Percentiles rank a stretch among this genome's conserved stretches.
These are phyloP conservation scores for Drosophila sp. DNA, from an alignment of 1,140 invertebrate species.

Conservation along the genomic window DNA sequence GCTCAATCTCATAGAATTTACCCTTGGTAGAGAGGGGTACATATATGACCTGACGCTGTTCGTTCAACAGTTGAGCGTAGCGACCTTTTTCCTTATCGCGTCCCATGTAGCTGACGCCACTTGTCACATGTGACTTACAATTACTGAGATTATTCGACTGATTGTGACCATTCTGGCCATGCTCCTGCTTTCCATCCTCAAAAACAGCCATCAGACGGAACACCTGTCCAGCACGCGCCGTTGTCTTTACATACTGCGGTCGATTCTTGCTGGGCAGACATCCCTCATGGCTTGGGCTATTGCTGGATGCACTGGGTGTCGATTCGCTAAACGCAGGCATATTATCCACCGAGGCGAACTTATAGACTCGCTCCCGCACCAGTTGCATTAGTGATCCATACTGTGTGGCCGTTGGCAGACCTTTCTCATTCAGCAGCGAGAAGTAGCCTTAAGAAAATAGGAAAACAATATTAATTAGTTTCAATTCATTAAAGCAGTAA, in stretches of 20 bases:
- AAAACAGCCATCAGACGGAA: constrained; percentile 81
- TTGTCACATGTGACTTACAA: constrained; percentile 43
- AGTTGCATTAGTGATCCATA: constrained; percentile 79
- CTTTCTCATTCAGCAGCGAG: constrained; percentile 80
- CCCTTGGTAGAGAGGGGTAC: constrained; percentile 82
- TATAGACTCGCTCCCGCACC: constrained; percentile 82
- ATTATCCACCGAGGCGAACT: constrained; percentile 83
- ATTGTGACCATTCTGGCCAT: constrained; percentile 23
- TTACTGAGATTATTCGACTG: constrained; percentile 36
- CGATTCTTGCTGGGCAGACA: constrained; percentile 71
- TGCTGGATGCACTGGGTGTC: constrained; percentile 50
- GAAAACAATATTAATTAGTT: not conserved
- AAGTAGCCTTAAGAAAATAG: constrained; percentile 75
- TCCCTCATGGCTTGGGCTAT: constrained; percentile 73
- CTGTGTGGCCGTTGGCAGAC: constrained; percentile 74
- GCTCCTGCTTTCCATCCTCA: constrained; percentile 82
- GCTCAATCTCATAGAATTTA: constrained; percentile 84
- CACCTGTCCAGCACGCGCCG: constrained; percentile 80
- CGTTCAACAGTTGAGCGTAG: constrained; percentile 82
- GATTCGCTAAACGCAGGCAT: constrained; percentile 83
- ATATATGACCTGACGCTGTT: constrained; percentile 81
- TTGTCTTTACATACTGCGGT: constrained; percentile 81
- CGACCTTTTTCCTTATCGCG: constrained; percentile 83
- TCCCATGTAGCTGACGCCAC: constrained; percentile 45
- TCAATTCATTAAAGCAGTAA: not conserved